Base-by-base conservation (phyloP, 2,797 vertebrate species). In the Eurystomus glaucurus region DNA sequence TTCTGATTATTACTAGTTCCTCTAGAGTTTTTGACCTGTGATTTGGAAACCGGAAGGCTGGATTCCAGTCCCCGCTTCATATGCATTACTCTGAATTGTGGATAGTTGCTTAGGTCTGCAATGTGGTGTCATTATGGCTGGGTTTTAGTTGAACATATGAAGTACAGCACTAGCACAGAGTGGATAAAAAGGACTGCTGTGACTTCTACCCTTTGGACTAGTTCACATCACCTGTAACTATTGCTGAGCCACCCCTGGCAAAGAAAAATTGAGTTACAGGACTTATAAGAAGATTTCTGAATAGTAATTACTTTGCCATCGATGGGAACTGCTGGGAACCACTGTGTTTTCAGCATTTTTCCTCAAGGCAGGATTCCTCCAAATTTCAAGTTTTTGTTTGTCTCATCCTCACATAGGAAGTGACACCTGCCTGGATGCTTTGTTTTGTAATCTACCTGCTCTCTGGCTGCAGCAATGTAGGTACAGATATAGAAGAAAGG, bases 371-470 rank as follows among this genome's bases (percentile, higher is more conserved):
- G 48, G 33, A 65, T 74, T 88, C 39, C 60, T 6, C 43, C 25
- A 72, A 41, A 68, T 62, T n/a, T 92, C 22, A 64, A 37, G 21
- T 5, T 82, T 85, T 85, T 78, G 35, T 91, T 87, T 75, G 19
- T 58, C 60, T 89, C 66, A 39, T 78, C n/a, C 46, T 18, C 52
- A 64, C 26, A 33, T 2, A 64, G 45, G 46, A 87, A 83, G 20
- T 57, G 55, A 71, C 1, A 3, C n/a, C n/a, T 74, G 25, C 68
- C 84, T 60, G 45, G 22, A 41, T 93, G 74, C 54, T 95, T 89
- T 87, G 33, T 31, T 91, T 89, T 93, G 87, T 85, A 60, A 92
- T 91, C 55, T 83, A 23, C 33, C 31, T 87, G 7, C 35, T 95
- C 72, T 85, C 83, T 86, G 35, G 17, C 41, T 93, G 46, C 60